A percentile compares a stretch with the other conserved stretches of the same genome.
phyloP scores from a whole-genome alignment of 30 jellyfish, hydroid and myxozoan species.

The Turritopsis rubra region DNA sequence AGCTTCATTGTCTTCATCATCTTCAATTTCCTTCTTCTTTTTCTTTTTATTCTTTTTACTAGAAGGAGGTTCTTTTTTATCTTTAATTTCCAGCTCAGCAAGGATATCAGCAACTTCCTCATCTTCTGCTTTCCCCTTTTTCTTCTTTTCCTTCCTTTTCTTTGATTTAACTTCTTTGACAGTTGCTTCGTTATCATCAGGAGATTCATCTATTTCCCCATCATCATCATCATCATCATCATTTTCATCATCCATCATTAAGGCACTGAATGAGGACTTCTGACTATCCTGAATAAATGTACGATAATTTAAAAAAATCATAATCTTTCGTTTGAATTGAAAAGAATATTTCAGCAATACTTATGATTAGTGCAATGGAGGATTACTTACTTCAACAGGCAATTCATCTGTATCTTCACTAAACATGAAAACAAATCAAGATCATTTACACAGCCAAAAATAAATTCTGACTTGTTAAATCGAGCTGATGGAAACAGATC shows the following conservation, averaged over 20 bases:
- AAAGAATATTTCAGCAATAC: not conserved
- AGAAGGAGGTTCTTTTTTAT: slow-evolving; percentile 18
- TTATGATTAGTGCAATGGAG: not conserved
- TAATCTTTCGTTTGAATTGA: too few relatives aligned
- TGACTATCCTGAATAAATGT: not conserved
- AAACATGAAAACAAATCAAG: not conserved
- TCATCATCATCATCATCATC: slow-evolving; percentile 37
- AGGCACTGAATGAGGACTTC: slow-evolving; percentile 65
- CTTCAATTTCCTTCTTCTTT: slow-evolving; percentile 33
- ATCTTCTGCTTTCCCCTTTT: slow-evolving; percentile 38
- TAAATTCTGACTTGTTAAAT: too few relatives aligned
- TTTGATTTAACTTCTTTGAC: slow-evolving; percentile 16
- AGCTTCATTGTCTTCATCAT: slow-evolving; percentile 25
- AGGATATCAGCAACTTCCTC: slow-evolving; percentile 72
- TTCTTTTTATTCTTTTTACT: slow-evolving; percentile 52
- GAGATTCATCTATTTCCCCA: slow-evolving; percentile 18
- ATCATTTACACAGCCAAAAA: too few relatives aligned
- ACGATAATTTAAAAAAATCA: too few relatives aligned
- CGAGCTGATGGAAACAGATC: too few relatives aligned
- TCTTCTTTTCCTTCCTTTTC: slow-evolving; percentile 28
- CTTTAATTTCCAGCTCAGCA: slow-evolving; percentile 53
- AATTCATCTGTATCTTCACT: not conserved
- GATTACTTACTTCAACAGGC: not conserved
- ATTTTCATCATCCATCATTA: slow-evolving; percentile 67
- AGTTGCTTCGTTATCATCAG: slow-evolving; percentile 28